A percentile compares a stretch with the other conserved stretches of the same genome.
These are phyloP conservation scores for Athetis lepigone DNA, from an alignment of 2,888 invertebrate species.

Conservation along the genomic window DNA sequence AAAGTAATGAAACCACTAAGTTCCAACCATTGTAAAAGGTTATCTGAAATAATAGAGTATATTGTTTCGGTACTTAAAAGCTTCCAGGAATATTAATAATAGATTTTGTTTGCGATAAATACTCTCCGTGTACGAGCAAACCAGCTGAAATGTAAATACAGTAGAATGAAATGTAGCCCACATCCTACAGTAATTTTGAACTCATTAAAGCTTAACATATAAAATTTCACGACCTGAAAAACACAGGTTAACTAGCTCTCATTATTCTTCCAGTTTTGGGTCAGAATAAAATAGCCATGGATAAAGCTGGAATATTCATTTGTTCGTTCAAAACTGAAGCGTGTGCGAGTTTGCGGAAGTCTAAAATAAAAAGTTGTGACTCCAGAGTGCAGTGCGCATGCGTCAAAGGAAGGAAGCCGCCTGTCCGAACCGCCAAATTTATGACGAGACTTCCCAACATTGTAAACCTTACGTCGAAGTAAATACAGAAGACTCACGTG, in stretches of 20 bases:
- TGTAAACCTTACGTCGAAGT: constrained; percentile 60
- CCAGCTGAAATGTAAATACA: not conserved
- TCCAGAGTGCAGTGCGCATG: constrained; percentile 64
- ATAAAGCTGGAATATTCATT: constrained; percentile 50
- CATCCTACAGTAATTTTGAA: not conserved
- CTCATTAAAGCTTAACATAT: not conserved
- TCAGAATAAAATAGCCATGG: constrained; percentile 19
- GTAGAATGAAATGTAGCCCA: not conserved
- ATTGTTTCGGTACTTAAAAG: not conserved
- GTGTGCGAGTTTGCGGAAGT: constrained; percentile 51
- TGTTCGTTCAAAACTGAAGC: constrained; percentile 44
- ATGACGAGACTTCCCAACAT: constrained; percentile 75
- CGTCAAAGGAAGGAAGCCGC: constrained; percentile 78
- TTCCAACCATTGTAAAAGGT: not conserved
- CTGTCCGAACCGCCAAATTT: constrained; percentile 77
- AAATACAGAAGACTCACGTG: constrained; percentile 38
- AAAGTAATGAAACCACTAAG: not conserved
- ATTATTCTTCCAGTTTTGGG: constrained; percentile 27
- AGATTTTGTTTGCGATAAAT: not conserved
- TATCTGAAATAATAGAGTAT: not conserved
- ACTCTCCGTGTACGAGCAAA: not conserved
- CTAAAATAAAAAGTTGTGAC: constrained; percentile 65
- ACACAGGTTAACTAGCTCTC: not conserved
- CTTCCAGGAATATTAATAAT: not conserved
- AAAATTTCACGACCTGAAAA: constrained; percentile 8